These are phyloP conservation scores for Antigone vipio DNA, from an alignment of 2,113 vertebrate species.

Conservation along the genomic window DNA sequence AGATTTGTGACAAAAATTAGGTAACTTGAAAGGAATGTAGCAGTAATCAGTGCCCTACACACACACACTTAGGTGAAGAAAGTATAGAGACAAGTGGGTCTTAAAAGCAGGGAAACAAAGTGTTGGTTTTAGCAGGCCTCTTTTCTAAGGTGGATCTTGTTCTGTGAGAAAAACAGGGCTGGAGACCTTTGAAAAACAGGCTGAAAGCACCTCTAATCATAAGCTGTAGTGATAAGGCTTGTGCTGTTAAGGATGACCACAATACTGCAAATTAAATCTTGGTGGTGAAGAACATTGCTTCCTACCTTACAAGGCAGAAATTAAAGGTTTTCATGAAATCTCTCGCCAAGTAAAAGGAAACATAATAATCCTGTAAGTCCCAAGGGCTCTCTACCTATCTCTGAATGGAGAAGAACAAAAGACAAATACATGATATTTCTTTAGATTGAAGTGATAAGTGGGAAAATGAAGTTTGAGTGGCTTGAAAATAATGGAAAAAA, in stretches of 20 bases:
- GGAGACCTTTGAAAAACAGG: background rate
- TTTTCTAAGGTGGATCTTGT: background rate
- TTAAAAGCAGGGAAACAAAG: background rate
- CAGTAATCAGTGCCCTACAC: background rate
- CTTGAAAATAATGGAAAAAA: constrained; percentile 25
- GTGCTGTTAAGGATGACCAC: constrained; percentile 8
- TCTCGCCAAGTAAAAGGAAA: background rate
- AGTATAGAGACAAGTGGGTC: background rate
- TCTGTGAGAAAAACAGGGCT: background rate
- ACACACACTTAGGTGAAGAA: background rate
- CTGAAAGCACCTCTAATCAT: background rate
- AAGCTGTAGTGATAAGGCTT: background rate
- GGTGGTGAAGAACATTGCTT: background rate
- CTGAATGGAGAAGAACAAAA: constrained; percentile 12
- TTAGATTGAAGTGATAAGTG: constrained; percentile 9
- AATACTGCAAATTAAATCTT: constrained; percentile 48
- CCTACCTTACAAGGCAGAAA: constrained; percentile 2
- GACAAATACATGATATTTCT: constrained; percentile 21
- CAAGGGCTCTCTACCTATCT: background rate
- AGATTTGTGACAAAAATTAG: background rate
- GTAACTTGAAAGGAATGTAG: background rate
- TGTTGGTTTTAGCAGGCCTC: background rate
- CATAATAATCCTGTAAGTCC: background rate
- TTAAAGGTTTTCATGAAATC: constrained; percentile 35
- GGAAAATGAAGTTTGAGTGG: constrained; percentile 19